Base-by-base conservation (phyloP, 2,113 vertebrate species). In the Trogon surrucura region DNA sequence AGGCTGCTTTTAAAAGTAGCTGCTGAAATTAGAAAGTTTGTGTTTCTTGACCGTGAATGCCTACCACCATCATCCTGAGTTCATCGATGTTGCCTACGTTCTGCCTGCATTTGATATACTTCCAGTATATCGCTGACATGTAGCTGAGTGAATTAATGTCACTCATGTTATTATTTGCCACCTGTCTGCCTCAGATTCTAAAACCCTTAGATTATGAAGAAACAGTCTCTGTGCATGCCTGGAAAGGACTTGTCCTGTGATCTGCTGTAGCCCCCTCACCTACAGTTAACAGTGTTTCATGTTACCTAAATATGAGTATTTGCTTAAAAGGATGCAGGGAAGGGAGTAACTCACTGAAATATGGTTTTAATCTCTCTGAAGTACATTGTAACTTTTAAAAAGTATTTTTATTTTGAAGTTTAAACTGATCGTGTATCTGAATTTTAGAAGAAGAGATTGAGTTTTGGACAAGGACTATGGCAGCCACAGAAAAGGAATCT, bases 391-490 rank as follows among this genome's bases (percentile, higher is more conserved):
- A n/a, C 21, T 83, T 47, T 48, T 10, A 3, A 7, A 41, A 11
- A 41, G 36, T 36, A 30, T 5, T 30, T 16, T 41, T 50, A 23
- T 69, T 38, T 60, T n/a, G 38, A 25, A 50, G 6, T 64, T 85
- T 60, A 34, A 80, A 21, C 44, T 84, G 45, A 23, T 73, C 21
- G 4, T 38, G 6, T 60, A 22, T 74, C 64, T 83, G 67, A 67
- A 80, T 94, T 90, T 89, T 85, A 61, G 71, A 82, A 77, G 73
- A 62, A 48, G 60, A 88, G 50, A 56, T 14, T 27, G 79, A 90
- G n/a, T 85, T 91, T 73, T 80, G 74, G 77, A 58, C 71, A 88
- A 89, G 85, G 93, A 48, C 83, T 94, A n/a, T 64, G 11, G 87
- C 79, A 80, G 67, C 36, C 34, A 21, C 56, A 45, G 86, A 45